Evolutionary conservation across 2,113 vertebrate species (phyloP).

Genomic region (Tangachromis dhanisi): DNA sequence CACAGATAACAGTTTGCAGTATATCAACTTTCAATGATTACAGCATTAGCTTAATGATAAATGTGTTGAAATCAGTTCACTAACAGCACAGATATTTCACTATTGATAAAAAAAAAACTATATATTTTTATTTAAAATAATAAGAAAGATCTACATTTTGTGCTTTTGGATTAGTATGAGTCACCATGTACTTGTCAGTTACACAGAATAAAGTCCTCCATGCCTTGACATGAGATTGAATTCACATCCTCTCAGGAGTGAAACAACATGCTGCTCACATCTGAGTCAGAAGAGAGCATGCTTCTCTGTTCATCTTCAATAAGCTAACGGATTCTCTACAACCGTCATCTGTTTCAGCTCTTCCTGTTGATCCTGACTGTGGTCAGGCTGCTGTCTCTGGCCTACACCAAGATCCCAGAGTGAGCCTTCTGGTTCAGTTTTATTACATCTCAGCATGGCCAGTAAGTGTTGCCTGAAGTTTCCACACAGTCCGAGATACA

Average conservation of each 20-base stretch:
- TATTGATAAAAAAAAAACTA: background rate
- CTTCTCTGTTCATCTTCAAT: too few relatives aligned
- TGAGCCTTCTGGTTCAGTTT: background rate
- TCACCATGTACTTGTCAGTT: background rate
- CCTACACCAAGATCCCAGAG: slow-evolving; percentile 49
- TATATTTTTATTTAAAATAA: background rate
- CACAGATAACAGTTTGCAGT: background rate
- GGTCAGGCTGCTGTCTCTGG: background rate
- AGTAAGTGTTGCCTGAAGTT: slow-evolving; percentile 69
- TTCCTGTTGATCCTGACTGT: too few relatives aligned
- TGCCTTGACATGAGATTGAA: background rate
- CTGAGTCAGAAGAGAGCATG: too few relatives aligned
- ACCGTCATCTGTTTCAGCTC: too few relatives aligned
- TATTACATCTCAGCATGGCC: slow-evolving; percentile 21
- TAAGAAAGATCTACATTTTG: background rate
- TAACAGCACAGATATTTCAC: background rate
- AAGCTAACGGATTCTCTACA: too few relatives aligned
- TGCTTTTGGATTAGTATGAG: background rate
- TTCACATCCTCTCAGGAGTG: background rate
- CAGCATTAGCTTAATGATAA: background rate
- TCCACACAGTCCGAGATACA: slow-evolving; percentile 72
- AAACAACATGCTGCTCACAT: too few relatives aligned
- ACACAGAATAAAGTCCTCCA: background rate
- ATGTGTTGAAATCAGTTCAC: background rate
- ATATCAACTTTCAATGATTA: background rate